Evolutionary conservation across 2,797 vertebrate genomes (phyloP).

Genomic region (Lacerta viridis): DNA sequence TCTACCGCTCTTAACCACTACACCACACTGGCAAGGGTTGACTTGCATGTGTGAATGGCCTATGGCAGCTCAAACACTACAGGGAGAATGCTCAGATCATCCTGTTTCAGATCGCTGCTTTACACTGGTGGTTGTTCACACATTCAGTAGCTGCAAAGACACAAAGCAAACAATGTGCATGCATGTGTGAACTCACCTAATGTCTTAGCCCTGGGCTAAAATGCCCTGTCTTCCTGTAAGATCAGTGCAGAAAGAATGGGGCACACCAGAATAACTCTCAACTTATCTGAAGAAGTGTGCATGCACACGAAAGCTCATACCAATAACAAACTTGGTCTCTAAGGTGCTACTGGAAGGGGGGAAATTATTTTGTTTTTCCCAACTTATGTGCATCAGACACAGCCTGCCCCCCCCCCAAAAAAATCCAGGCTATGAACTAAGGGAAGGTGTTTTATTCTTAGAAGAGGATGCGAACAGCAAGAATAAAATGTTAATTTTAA

Average conservation of each 20-base stretch:
- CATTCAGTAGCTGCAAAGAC: neutral
- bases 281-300: neutral
- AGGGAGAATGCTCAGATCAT: neutral
- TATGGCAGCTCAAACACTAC: neutral
- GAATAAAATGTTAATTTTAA: conserved; percentile 67
- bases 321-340: too few species aligned
- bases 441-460: conserved; percentile 49
- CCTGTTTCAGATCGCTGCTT: neutral
- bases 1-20: too few species aligned
- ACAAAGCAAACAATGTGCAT: neutral
- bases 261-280: neutral
- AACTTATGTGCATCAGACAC: neutral
- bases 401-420: accelerated
- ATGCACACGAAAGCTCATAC: too few species aligned
- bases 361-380: neutral
- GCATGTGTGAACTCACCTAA: too few species aligned
- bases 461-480: conserved; percentile 60
- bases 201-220: conserved; percentile 41
- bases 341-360: too few species aligned
- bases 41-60: neutral
- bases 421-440: conserved; percentile 31
- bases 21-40: neutral
- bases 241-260: conserved; percentile 31
- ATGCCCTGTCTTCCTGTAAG: neutral
- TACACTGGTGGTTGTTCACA: neutral